Evolutionary conservation across 2,113 vertebrate species (phyloP), one percentile per base, ranked within the genome.

Genomic region (Ophiodon elongatus): DNA sequence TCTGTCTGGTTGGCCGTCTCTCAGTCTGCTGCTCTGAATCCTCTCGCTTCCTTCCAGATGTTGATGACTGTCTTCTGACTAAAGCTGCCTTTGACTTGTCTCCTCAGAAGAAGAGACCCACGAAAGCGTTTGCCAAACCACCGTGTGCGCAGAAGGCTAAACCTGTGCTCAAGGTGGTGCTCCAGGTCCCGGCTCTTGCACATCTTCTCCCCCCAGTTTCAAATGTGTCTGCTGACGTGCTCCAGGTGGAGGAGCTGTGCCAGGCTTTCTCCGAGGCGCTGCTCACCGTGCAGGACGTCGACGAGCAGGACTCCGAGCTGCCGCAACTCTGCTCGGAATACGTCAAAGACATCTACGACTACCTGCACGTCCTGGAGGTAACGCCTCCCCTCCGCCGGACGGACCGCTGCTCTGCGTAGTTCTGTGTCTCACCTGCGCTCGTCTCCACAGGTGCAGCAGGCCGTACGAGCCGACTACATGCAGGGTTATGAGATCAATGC

Each of bases 321-420:
- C 97, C 97, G 0, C 97, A 98, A 92, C 93, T 99, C 60, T 99
- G 98, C 71, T 96, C 97, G 0, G 95, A 97, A 90, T 99, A 99
- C 0, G 97, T 97, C 0, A 98, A 98, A 64, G 98, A 99, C 3
- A 98, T 99, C 91, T 99, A 98, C 10, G 71, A 79, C 0, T 99
- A 99, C 2, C 94, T 99, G 27, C 92, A 91, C 14, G 80, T 89
- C 60, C 96, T 99, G 0, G 98, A 99, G 96, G 37, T 39, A 8
- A 39, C 1, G 35, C 35, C 4, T 6, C 7, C 35, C 4, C 35
- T 35, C 35, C 35, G 4, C 35, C 35, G 35, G 35, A 4, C 35
- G 4, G 35, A 4, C 35, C 35, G 35, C 5, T 35, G 5, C 35
- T n/a, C n/a, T n/a, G n/a, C n/a, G n/a, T n/a, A n/a, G n/a, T n/a